Evolutionary conservation across 2,113 vertebrate species (phyloP).

Genomic region (Ciconia maguari): DNA sequence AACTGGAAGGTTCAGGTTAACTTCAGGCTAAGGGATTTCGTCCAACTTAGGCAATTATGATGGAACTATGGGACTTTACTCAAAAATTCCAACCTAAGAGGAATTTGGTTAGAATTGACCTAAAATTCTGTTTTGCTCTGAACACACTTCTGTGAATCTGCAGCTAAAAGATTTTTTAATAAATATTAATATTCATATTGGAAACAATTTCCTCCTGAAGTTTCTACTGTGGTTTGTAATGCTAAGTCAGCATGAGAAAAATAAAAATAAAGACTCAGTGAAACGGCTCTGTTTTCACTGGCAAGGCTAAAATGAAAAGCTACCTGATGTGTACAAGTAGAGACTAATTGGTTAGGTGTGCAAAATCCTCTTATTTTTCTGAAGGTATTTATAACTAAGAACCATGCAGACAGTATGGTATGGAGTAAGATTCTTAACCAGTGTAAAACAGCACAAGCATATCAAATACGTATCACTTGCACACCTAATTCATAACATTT

Average conservation of each 20-base stretch:
- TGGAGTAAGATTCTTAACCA: background rate
- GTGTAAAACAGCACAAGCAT: background rate
- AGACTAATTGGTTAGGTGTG: background rate
- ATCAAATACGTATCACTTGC: background rate
- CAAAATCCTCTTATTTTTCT: background rate
- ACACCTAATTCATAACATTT: background rate
- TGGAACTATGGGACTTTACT: background rate
- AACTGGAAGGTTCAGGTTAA: background rate
- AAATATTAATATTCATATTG: background rate
- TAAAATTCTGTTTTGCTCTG: background rate
- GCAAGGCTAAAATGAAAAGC: background rate
- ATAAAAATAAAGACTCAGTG: background rate
- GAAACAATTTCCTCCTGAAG: background rate
- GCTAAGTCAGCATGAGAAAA: background rate
- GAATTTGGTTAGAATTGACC: background rate
- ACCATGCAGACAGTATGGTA: background rate
- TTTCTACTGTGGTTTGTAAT: background rate
- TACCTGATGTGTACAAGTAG: background rate
- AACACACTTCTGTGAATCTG: background rate
- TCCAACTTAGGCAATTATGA: background rate
- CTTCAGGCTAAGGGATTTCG: rapidly evolving
- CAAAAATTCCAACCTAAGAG: background rate
- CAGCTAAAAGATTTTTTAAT: background rate
- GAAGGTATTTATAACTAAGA: background rate
- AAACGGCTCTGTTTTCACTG: background rate